Evolutionary conservation across 1,140 invertebrate genomes (phyloP).

Genomic region (Frieseomelitta varia): DNA sequence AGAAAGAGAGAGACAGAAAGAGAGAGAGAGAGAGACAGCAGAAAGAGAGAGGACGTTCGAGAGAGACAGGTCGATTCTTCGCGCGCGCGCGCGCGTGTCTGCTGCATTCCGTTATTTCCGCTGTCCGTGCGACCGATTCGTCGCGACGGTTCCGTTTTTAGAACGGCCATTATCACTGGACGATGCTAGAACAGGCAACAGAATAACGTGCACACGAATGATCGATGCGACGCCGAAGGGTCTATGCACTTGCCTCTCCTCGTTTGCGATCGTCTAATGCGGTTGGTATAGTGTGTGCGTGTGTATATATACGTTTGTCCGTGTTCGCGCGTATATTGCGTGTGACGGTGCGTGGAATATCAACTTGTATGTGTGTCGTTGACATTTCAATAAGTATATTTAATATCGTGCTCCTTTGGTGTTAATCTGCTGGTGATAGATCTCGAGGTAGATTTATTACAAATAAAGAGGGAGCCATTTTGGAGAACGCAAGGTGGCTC

Average conservation of each 20-base stretch:
- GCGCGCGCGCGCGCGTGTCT: background rate
- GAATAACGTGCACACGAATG: slow-evolving; percentile 1
- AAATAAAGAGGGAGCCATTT: background rate
- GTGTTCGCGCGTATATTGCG: background rate
- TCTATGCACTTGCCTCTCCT: background rate
- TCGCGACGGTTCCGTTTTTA: slow-evolving; percentile 8
- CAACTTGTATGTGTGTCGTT: slow-evolving; percentile 11
- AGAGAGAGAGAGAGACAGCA: background rate
- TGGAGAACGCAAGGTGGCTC: background rate
- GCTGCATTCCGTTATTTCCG: background rate
- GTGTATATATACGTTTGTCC: background rate
- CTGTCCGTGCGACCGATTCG: background rate
- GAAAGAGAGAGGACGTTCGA: background rate
- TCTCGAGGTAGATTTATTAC: background rate
- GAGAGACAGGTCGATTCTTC: background rate
- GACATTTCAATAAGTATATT: background rate
- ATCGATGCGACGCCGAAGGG: slow-evolving; percentile 19
- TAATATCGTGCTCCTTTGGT: no score
- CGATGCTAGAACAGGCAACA: slow-evolving; percentile 1
- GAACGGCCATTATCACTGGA: slow-evolving; percentile 3
- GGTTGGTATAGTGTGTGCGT: no score
- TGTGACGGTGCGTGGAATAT: slow-evolving; percentile 33
- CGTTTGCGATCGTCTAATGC: background rate
- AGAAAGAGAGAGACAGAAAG: no score
- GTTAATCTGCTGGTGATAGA: no score